Evolutionary conservation across 2,113 vertebrate genomes (phyloP), one percentile per base, ranked within the genome.

Genomic region (Solea senegalensis): DNA sequence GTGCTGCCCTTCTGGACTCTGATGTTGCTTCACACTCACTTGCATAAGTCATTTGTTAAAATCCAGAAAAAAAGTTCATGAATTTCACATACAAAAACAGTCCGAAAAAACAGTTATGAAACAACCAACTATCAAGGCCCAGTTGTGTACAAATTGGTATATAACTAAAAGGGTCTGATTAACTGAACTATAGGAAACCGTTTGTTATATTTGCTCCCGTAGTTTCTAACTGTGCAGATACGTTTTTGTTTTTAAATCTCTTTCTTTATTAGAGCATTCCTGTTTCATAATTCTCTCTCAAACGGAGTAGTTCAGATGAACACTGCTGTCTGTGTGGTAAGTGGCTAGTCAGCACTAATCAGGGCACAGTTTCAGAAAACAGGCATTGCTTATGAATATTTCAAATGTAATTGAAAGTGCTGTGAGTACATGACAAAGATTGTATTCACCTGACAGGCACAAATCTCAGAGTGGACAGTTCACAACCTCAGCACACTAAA

Each of bases 51-150:
- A 71, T 81, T 85, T 78, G 66, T 73, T 71, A 9, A 69, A 78
- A 70, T 58, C 16, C 27, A 44, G 21, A 76, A 40, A 65, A 54
- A 63, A 64, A 79, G n/a, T 50, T 72, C 0, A n/a, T 56, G n/a
- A 48, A 48, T 80, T 80, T 75, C 51, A 65, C 16, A 73, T 68
- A 86, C 54, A 86, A 85, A 79, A 79, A 77, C 51, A 69, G 26
- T 80, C 65, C 48, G 43, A 72, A 14, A 62, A 6, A 34, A 34
- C 34, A 64, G 40, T 68, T 48, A 58, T 34, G 71, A 27, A 66
- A 71, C 74, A 76, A 69, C 55, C 48, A 74, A 55, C 51, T 64
- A 65, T 66, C 57, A 71, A 86, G 69, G 75, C 72, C 12, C 1
- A 67, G 74, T 40, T 57, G 65, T 69, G 64, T 68, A 82, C 66